phyloP scores from a whole-genome alignment of 2,113 vertebrate genomes.

The Diadophis punctatus region DNA sequence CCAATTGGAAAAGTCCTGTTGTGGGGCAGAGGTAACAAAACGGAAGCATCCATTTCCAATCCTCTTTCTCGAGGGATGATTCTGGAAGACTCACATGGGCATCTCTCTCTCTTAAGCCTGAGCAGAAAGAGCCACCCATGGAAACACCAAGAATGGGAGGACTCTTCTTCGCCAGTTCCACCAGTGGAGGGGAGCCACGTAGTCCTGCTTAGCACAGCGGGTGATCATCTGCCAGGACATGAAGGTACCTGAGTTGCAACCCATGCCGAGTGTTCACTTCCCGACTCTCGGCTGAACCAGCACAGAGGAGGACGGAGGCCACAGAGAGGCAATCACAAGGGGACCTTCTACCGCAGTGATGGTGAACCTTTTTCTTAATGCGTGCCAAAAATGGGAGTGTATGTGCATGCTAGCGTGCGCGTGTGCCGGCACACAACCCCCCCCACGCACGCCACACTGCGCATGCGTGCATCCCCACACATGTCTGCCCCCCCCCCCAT shows the following conservation, averaged over 20 bases:
- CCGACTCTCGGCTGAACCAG: background rate
- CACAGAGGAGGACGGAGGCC: background rate
- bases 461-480: too few species aligned
- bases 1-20: background rate
- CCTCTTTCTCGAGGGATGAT: background rate
- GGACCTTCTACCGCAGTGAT: background rate
- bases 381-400: too few species aligned
- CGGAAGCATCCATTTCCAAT: too few species aligned
- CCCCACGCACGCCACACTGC: too few species aligned
- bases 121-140: background rate
- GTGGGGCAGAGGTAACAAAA: background rate
- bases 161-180: background rate
- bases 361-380: too few species aligned
- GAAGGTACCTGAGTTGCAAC: constrained; percentile 24
- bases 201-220: background rate
- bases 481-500: too few species aligned
- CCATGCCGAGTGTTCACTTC: background rate
- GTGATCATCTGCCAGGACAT: rapidly evolving
- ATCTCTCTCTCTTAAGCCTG: background rate
- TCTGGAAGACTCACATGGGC: background rate
- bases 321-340: background rate
- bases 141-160: background rate
- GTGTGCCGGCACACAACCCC: too few species aligned
- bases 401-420: too few species aligned
- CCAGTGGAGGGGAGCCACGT: constrained; percentile 41